A percentile compares a stretch with the other conserved stretches of the same genome.
Evolutionary conservation across 2,888 invertebrate species (phyloP).

Genomic region (Pocota personata): DNA sequence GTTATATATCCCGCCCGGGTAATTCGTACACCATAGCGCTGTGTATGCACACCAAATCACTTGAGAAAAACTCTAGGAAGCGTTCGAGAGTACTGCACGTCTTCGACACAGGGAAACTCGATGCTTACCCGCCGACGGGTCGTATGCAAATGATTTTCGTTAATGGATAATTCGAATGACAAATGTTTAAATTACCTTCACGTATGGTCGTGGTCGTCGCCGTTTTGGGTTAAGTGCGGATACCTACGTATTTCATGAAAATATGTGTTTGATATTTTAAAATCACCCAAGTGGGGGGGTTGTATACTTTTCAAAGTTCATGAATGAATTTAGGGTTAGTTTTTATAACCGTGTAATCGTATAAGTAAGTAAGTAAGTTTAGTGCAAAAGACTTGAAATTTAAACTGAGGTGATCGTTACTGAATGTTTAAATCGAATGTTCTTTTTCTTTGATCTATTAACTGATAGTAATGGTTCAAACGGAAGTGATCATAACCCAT

Average conservation of each 20-base stretch:
- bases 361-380: neutral
- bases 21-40: constrained; percentile 1
- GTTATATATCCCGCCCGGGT: constrained; percentile 30
- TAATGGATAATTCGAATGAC: constrained; percentile 71
- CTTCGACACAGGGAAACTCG: constrained; percentile 48
- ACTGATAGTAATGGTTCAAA: too few species aligned
- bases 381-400: neutral
- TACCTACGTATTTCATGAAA: constrained; percentile 38
- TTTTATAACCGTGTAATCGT: neutral
- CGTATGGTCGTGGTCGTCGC: constrained; percentile 38
- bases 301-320: constrained; percentile 30
- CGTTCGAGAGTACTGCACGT: constrained; percentile 11
- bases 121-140: constrained; percentile 67
- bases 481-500: too few species aligned
- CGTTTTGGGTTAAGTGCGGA: constrained; percentile 41
- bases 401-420: neutral
- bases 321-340: constrained; percentile 39
- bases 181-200: constrained; percentile 68
- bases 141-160: constrained; percentile 70
- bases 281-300: neutral
- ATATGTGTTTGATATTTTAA: constrained; percentile 37
- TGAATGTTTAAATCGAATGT: neutral
- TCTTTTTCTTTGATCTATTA: neutral
- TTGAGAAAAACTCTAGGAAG: constrained; percentile 44
- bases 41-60: neutral